A percentile compares a stretch with the other conserved stretches of the same genome.
These are phyloP conservation scores for Mystacornis crossleyi DNA, from an alignment of 2,113 vertebrate species.

Conservation along the genomic window DNA sequence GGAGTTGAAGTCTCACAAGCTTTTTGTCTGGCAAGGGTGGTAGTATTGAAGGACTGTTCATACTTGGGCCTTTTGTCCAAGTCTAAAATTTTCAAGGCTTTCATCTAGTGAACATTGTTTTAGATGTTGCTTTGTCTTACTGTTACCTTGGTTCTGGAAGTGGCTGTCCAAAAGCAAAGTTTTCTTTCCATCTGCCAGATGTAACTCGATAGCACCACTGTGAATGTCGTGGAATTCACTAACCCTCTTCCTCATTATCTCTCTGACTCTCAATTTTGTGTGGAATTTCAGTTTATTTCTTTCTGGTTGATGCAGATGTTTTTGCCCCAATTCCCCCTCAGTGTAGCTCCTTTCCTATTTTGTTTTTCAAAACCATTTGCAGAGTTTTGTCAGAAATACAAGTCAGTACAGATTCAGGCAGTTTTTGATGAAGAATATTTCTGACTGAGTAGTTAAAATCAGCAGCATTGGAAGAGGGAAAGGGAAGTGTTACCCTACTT, in stretches of 20 bases:
- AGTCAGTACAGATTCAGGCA: neutral
- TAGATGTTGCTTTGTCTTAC: neutral
- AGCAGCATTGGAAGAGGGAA: neutral
- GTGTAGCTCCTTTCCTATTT: neutral
- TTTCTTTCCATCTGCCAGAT: neutral
- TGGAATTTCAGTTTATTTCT: neutral
- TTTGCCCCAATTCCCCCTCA: neutral
- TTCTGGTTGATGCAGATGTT: neutral
- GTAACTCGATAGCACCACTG: neutral
- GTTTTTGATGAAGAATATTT: neutral
- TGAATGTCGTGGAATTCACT: neutral
- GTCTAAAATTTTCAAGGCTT: neutral
- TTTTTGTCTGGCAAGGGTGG: neutral
- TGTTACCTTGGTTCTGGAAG: neutral
- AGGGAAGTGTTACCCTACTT: neutral
- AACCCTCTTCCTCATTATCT: neutral
- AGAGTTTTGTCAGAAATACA: neutral
- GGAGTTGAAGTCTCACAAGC: neutral
- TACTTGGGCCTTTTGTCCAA: neutral
- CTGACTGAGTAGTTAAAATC: neutral
- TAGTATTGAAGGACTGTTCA: neutral
- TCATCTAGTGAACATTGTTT: fast-evolving
- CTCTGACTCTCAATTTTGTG: neutral
- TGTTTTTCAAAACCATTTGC: neutral
- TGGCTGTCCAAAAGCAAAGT: neutral